phyloP scores from a whole-genome alignment of 1,140 invertebrate genomes.

The Meteorus sp. region DNA sequence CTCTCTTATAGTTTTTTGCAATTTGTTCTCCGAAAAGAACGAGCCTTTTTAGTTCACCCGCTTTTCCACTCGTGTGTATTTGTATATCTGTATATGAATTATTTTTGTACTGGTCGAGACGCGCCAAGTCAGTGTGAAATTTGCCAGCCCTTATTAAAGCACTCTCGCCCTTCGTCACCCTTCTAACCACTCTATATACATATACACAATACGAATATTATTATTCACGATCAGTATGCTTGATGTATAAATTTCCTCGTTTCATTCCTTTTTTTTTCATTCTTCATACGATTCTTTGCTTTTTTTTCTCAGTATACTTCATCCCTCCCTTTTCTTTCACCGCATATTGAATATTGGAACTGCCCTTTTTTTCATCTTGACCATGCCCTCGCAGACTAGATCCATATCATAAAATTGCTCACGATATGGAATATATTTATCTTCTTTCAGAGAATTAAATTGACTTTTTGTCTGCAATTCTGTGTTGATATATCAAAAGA shows the following conservation, averaged over 20 bases:
- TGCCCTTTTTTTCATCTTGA: too few species aligned
- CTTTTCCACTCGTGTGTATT: neutral
- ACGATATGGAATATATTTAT: conserved; percentile 1
- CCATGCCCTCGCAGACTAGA: neutral
- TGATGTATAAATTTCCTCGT: conserved; percentile 17
- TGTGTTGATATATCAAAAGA: neutral
- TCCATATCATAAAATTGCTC: neutral
- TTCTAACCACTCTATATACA: neutral
- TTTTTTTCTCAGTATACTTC: neutral
- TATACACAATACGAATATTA: conserved; percentile 21
- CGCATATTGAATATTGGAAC: neutral
- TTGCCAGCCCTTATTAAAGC: conserved; percentile 58
- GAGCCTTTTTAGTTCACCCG: conserved; percentile 11
- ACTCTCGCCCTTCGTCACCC: conserved; percentile 36
- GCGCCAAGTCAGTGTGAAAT: conserved; percentile 54
- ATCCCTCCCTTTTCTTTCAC: conserved; percentile 20
- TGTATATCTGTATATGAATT: conserved; percentile 4
- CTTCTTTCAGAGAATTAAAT: conserved; percentile 7
- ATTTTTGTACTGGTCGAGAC: neutral
- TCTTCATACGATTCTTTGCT: neutral
- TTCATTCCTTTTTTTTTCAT: neutral
- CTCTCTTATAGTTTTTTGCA: conserved; percentile 2
- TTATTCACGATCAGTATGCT: conserved; percentile 8
- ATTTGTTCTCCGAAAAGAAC: conserved; percentile 4
- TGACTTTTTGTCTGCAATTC: neutral